Conservation (phyloP, 2,797 vertebrate genomes). For the Acanthopagrus latus region DNA sequence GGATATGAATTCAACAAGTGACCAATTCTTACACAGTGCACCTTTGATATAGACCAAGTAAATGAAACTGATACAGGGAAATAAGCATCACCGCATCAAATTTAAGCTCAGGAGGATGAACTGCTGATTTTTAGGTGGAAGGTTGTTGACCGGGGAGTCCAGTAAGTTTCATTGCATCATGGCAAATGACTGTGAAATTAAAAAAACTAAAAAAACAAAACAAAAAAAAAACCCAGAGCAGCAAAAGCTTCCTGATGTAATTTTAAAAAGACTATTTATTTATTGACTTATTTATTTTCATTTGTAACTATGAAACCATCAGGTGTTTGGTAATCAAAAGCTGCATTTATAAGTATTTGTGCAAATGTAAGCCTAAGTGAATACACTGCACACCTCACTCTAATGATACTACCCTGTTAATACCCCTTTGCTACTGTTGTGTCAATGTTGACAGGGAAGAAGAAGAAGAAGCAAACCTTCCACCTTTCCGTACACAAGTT, state of each 20-base stretch:
- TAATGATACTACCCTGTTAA: conserved; percentile 70
- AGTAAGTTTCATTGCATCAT: conserved; percentile 35
- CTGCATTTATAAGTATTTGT: conserved; percentile 72
- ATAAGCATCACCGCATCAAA: background rate
- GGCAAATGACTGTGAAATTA: conserved; percentile 49
- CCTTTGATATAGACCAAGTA: too few species aligned
- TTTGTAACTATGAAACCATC: conserved; percentile 66
- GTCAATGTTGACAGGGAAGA: conserved; percentile 13
- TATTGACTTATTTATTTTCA: conserved; percentile 84
- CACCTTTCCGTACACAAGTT: conserved; percentile 35
- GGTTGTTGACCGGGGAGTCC: conserved; percentile 9
- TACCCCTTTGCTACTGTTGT: conserved; percentile 52
- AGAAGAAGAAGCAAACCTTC: conserved; percentile 4
- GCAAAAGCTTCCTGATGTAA: conserved; percentile 65
- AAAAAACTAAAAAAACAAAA: background rate
- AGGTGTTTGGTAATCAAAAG: conserved; percentile 65
- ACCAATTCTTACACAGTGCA: too few species aligned
- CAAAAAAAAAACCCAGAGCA: conserved; percentile 4
- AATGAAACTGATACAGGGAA: background rate
- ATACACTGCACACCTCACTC: conserved; percentile 66
- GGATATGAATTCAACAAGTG: too few species aligned
- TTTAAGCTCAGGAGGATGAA: conserved; percentile 19
- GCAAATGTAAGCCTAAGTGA: conserved; percentile 59
- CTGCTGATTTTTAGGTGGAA: conserved; percentile 34
- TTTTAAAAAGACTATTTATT: conserved; percentile 74